Base-by-base conservation (phyloP, 2,113 vertebrate genomes). In the Peucedramus taeniatus region DNA sequence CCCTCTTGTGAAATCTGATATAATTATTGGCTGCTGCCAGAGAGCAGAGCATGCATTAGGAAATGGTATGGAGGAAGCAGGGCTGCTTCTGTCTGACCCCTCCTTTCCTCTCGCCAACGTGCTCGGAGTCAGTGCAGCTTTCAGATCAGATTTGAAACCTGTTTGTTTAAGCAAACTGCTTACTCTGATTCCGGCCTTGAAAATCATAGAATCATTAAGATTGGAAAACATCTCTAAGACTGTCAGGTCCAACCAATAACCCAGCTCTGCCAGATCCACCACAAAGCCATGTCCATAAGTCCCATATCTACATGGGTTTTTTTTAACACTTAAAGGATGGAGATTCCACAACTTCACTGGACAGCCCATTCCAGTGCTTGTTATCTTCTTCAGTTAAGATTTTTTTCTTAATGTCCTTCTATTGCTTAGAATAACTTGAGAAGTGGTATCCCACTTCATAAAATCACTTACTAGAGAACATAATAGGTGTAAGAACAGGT, bases 241-340 rank as follows among this genome's bases (percentile, higher is more conserved):
- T 0, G 0, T 28, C 0, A 0, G 18, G 35, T 37, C 42, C 56
- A 42, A 20, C 26, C 15, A 14, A 20, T 54, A 56, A 70, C 21
- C 10, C 37, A 44, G 37, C 31, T 37, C 35, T 56, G 35, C 18
- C 35, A 33, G 6, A 50, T 70, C 15, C 18, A 21, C 31, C 19
- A 24, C 42, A 37, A 56, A 69, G 20, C 18, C 35, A 10, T 28
- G 15, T 37, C 22, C 10, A 0, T 28, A 63, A 49, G 18, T 9
- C 15, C 22, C 22, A 8, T 2, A 16, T 28, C 22, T 28, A 19
- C 2, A 4, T 14, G 22, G 1, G 21, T 16, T 9, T 61, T 56
- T 50, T 82, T 60, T 37, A 70, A 50, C 15, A 21, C 22, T 33
- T 50, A 20, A 33, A 27, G 7, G 11, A 27, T 47, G 54, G 28